Conservation (phyloP, 2,113 vertebrate species). For the Aphyosemion australe region DNA sequence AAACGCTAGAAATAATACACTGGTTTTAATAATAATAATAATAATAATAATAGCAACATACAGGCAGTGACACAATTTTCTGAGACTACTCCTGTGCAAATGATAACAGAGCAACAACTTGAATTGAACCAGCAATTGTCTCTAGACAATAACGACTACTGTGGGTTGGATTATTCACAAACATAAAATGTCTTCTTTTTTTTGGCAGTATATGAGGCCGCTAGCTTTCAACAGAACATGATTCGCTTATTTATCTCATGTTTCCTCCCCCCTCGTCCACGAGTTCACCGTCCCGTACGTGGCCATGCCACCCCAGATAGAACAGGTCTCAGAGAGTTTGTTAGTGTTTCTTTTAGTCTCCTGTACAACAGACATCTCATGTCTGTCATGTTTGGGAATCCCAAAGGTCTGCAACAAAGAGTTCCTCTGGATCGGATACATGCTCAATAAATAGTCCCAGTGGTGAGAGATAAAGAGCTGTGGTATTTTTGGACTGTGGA, state of each 20-base stretch:
- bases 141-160: slow-evolving; percentile 96
- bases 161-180: slow-evolving; percentile 97
- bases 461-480: slow-evolving; percentile 84
- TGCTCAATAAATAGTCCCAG: slow-evolving; percentile 99
- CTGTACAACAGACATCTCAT: slow-evolving; percentile 78
- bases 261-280: slow-evolving; percentile 81
- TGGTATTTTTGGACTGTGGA: slow-evolving; percentile 85
- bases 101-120: slow-evolving; percentile 99
- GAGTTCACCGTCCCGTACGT: slow-evolving; percentile 83
- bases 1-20: slow-evolving; percentile 75
- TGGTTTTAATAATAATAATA: slow-evolving; percentile 89
- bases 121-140: slow-evolving; percentile 99
- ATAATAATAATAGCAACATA: slow-evolving; percentile 93
- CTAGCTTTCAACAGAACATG: slow-evolving; percentile 92
- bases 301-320: slow-evolving; percentile 71
- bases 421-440: slow-evolving; percentile 95
- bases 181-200: slow-evolving; percentile 90
- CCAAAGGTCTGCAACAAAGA: slow-evolving; percentile 93
- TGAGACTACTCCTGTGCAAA: slow-evolving; percentile 99
- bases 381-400: slow-evolving; percentile 81
- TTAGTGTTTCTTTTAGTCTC: slow-evolving; percentile 67
- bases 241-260: slow-evolving; percentile 81
- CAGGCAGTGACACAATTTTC: slow-evolving; percentile 98
- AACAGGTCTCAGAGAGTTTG: slow-evolving; percentile 71
- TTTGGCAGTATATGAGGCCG: slow-evolving; percentile 99